Evolutionary conservation across 2,888 invertebrate genomes (phyloP), one percentile per base, ranked within the genome.

Genomic region (Macaria notata): DNA sequence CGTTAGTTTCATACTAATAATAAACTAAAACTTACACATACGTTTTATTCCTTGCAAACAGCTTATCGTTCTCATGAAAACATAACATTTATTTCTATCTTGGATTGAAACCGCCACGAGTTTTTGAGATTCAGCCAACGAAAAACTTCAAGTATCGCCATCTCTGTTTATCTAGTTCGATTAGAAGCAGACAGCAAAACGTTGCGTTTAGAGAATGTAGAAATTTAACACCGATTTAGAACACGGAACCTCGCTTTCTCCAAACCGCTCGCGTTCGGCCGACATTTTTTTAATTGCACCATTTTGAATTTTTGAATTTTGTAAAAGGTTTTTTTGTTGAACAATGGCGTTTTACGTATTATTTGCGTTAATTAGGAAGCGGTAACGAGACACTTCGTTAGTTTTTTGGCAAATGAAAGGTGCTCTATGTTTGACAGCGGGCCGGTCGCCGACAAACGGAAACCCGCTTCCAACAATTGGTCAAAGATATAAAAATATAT

Each of bases 311-410:
- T 81, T 78, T 73, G 76, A 69, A 69, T 76, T 78, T 73, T 82
- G 79, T 79, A 78, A 71, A 73, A 71, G 69, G 73, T 79, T 81
- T 82, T 84, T 80, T 77, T 72, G 68, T 69, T 68, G 72, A 81
- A 89, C 89, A 90, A 90, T 88, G 83, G 82, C 71, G 75, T 65
- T 79, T 73, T 76, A 78, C 78, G 81, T 80, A 86, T 87, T 88
- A 86, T 86, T 88, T 84, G 60, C 74, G 70, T 77, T 89, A 89
- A 90, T 90, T 89, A 87, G 82, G 78, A 84, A 86, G 75, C 82
- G 81, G 83, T 86, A 86, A 86, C 81, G 85, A 86, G 83, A 70
- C 64, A 62, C 68, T 70, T 77, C 75, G 70, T 78, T 76, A 75
- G 66, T 67, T 68, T 67, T 68, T 66, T 65, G 64, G 65, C 53